phyloP scores from a whole-genome alignment of 2,113 vertebrate genomes.

The Oreocharis arfaki region DNA sequence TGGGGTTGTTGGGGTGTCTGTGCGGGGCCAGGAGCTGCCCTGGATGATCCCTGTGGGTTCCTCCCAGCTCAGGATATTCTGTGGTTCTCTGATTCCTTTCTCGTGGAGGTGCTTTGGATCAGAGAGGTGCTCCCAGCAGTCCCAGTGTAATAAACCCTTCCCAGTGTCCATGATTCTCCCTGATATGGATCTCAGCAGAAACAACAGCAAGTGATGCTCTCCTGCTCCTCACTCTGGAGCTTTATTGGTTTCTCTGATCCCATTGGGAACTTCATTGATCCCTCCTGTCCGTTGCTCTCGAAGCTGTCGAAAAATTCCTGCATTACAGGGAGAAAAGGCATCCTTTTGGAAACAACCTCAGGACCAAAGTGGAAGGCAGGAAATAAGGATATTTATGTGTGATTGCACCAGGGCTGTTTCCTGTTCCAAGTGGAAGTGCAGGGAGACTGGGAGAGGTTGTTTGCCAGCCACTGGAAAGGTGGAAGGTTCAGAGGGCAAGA shows the following conservation, averaged over 20 bases:
- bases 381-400: background rate
- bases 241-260: background rate
- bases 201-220: background rate
- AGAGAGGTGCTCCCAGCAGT: background rate
- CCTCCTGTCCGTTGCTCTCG: rapidly evolving
- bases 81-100: background rate
- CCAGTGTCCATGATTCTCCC: background rate
- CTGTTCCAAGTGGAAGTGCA: background rate
- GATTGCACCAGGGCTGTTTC: background rate
- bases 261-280: background rate
- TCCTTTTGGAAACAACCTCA: background rate
- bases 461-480: background rate
- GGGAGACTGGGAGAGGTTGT: background rate
- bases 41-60: no score
- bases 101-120: background rate
- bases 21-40: rapidly evolving
- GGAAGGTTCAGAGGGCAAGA: background rate
- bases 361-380: background rate
- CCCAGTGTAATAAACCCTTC: background rate
- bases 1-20: background rate
- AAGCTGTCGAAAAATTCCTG: background rate
- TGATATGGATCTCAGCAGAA: background rate
- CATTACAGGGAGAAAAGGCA: background rate
- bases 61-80: background rate
- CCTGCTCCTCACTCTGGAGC: rapidly evolving